These are phyloP conservation scores for Catostomus latipinnis DNA, from an alignment of 2,797 vertebrate genomes.

Conservation along the genomic window DNA sequence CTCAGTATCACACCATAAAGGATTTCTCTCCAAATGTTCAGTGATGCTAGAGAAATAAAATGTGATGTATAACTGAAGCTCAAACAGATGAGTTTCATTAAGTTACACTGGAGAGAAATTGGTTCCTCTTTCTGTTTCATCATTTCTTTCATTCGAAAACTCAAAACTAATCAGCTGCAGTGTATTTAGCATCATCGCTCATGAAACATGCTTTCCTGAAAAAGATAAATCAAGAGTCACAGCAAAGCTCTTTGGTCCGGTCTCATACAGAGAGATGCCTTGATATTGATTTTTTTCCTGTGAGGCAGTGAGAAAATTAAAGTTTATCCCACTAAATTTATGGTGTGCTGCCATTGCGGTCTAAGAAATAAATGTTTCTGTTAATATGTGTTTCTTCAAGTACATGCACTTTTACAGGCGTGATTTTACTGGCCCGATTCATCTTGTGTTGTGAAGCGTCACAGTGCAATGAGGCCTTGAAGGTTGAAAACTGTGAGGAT, in stretches of 20 bases:
- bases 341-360: conserved; percentile 1
- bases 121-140: neutral
- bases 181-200: neutral
- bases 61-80: neutral
- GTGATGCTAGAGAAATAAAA: conserved; percentile 13
- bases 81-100: neutral
- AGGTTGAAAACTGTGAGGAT: conserved; percentile 4
- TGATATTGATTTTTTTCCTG: conserved; percentile 46
- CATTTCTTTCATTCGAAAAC: neutral
- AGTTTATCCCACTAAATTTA: conserved; percentile 49
- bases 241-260: neutral
- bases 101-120: neutral
- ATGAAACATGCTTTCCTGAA: neutral
- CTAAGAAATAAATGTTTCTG: conserved; percentile 39
- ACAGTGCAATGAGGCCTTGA: conserved; percentile 29
- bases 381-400: conserved; percentile 8
- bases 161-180: neutral
- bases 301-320: conserved; percentile 40
- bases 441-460: neutral
- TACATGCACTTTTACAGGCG: neutral
- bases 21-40: neutral
- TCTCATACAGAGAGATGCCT: conserved; percentile 1
- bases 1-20: neutral
- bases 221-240: neutral
- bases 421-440: neutral